Percentiles rank a stretch among this genome's conserved stretches.
Conservation (phyloP, 2,113 vertebrate species). For the Cavia porcellus region DNA sequence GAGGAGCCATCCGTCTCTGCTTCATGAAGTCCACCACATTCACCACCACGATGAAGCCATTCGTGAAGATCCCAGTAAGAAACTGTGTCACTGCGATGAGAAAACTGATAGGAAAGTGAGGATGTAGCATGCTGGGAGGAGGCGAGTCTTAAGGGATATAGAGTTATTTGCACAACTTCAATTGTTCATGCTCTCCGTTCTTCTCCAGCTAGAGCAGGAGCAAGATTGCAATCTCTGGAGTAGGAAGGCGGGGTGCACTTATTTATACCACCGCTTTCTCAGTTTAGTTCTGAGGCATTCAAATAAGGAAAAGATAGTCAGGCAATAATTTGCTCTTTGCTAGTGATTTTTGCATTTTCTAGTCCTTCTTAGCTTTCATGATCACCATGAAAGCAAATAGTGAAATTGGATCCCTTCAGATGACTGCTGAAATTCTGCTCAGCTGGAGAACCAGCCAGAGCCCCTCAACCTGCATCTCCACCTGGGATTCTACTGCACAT, state of each 20-base stretch:
- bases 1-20: neutral
- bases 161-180: too few species aligned
- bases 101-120: neutral
- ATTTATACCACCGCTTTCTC: neutral
- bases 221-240: too few species aligned
- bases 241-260: neutral
- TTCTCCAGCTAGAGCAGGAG: too few species aligned
- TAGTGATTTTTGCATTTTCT: conserved; percentile 66
- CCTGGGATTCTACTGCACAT: too few species aligned
- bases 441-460: too few species aligned
- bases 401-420: too few species aligned
- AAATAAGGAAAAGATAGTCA: conserved; percentile 71
- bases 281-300: neutral
- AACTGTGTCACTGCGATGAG: neutral
- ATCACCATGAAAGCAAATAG: conserved; percentile 48
- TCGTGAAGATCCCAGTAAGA: conserved; percentile 25
- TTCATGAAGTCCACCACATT: neutral
- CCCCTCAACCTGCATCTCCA: too few species aligned
- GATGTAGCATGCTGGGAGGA: conserved; percentile 8
- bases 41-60: conserved; percentile 57
- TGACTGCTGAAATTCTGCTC: too few species aligned
- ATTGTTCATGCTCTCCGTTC: too few species aligned
- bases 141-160: neutral
- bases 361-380: neutral
- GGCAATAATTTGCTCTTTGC: conserved; percentile 39